Evolutionary conservation across 1,140 invertebrate genomes (phyloP).

Genomic region (Araneus ventricosus): DNA sequence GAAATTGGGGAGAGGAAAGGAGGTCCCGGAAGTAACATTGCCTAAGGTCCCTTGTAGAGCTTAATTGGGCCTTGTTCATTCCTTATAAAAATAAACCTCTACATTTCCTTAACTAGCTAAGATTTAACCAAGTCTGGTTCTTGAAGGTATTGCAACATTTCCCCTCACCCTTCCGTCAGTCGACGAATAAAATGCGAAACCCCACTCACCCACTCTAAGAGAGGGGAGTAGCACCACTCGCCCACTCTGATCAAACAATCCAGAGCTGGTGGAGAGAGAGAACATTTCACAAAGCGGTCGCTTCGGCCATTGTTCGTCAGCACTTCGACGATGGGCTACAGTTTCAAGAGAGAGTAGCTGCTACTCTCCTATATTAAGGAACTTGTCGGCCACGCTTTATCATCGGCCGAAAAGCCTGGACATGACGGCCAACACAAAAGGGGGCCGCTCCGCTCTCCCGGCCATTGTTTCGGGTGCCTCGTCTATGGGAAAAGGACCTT

Average conservation of each 20-base stretch:
- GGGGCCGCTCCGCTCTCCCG: not conserved
- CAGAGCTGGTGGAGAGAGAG: not conserved
- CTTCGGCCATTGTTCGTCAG: not conserved
- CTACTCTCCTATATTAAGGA: conserved; percentile 46
- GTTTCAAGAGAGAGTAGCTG: not conserved
- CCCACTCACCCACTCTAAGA: not conserved
- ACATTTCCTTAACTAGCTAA: no score
- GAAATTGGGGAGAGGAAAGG: no score
- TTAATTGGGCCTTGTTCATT: no score
- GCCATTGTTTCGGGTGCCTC: not conserved
- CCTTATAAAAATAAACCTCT: no score
- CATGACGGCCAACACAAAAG: conserved; percentile 56
- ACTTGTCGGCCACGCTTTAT: conserved; percentile 60
- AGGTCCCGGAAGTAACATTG: no score
- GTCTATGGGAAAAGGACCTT: conserved; percentile 11
- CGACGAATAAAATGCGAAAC: not conserved
- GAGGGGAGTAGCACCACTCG: not conserved
- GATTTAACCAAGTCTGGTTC: no score
- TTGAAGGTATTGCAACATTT: no score
- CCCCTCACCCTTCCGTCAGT: not conserved
- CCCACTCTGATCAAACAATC: conserved; percentile 1
- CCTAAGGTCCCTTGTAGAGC: no score
- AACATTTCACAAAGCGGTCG: not conserved
- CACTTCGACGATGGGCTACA: not conserved
- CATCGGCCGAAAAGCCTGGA: conserved; percentile 56